Conservation (phyloP, 2,113 vertebrate species). For the Salvator merianae region DNA sequence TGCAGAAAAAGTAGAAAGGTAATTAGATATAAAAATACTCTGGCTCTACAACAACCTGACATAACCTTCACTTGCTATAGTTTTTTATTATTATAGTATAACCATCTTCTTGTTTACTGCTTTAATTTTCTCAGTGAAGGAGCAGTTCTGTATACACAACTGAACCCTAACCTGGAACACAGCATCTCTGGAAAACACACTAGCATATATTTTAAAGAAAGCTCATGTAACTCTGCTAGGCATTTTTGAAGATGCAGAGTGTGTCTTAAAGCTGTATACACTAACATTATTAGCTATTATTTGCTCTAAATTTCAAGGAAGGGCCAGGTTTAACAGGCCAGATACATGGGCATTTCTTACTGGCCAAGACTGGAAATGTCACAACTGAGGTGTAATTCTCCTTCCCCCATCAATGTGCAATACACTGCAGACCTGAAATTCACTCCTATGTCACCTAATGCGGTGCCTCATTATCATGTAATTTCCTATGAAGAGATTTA, state of each 20-base stretch:
- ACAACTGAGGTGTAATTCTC: slow-evolving; percentile 32
- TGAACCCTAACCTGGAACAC: slow-evolving; percentile 40
- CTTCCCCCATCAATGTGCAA: slow-evolving; percentile 33
- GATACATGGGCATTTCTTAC: neutral
- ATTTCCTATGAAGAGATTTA: neutral
- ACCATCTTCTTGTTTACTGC: slow-evolving; percentile 62
- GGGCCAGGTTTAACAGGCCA: neutral
- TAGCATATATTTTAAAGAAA: neutral
- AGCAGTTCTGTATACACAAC: slow-evolving; percentile 67
- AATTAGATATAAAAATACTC: slow-evolving; percentile 38
- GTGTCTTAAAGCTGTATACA: slow-evolving; percentile 35
- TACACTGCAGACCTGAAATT: neutral
- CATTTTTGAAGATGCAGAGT: slow-evolving; percentile 23
- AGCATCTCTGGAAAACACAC: slow-evolving; percentile 8
- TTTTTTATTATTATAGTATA: slow-evolving; percentile 55
- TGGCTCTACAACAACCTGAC: slow-evolving; percentile 50
- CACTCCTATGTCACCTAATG: neutral
- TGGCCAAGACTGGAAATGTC: neutral
- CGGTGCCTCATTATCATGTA: neutral
- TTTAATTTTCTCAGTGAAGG: slow-evolving; percentile 65
- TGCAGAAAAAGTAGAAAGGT: neutral
- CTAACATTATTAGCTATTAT: slow-evolving; percentile 26
- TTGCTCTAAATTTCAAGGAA: slow-evolving; percentile 37
- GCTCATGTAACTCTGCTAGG: neutral
- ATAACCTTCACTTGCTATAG: slow-evolving; percentile 55